These are phyloP conservation scores for Acridotheres tristis DNA, from an alignment of 2,797 vertebrate genomes.

Conservation along the genomic window DNA sequence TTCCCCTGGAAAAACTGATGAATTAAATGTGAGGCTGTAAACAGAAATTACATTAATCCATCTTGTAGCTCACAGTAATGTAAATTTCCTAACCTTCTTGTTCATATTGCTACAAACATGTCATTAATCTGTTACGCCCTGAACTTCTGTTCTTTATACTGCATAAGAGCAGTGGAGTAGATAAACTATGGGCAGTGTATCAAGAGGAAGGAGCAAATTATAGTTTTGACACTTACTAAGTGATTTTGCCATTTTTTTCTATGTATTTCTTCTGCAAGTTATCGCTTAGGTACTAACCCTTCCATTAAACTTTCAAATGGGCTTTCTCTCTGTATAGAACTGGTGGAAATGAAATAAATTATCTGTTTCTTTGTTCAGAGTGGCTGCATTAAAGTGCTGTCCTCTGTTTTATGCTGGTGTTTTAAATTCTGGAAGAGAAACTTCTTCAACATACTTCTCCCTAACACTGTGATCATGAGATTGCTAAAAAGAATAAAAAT, in stretches of 20 bases:
- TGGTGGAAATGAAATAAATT: neutral
- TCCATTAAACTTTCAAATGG: slow-evolving; percentile 51
- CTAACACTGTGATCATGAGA: neutral
- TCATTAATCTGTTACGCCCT: slow-evolving; percentile 58
- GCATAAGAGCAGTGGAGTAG: slow-evolving; percentile 14
- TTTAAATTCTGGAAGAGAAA: neutral
- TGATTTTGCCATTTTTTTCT: slow-evolving; percentile 41
- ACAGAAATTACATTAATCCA: slow-evolving; percentile 70
- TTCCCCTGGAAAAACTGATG: slow-evolving; percentile 51
- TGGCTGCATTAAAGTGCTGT: neutral
- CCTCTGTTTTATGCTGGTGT: neutral
- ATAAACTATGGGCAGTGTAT: slow-evolving; percentile 33
- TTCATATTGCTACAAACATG: slow-evolving; percentile 53
- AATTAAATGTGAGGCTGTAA: slow-evolving; percentile 53
- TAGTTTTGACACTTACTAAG: slow-evolving; percentile 55
- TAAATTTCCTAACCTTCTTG: slow-evolving; percentile 53
- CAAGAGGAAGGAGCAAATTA: slow-evolving; percentile 39
- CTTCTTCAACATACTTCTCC: neutral
- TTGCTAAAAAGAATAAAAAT: neutral
- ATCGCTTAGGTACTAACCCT: neutral
- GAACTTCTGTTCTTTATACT: slow-evolving; percentile 33
- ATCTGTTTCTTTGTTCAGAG: neutral
- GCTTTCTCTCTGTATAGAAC: neutral
- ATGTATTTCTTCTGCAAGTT: slow-evolving; percentile 1
- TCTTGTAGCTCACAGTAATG: slow-evolving; percentile 56